Base-by-base conservation (phyloP, 2,888 invertebrate genomes). In the Diplazon laetatorius region DNA sequence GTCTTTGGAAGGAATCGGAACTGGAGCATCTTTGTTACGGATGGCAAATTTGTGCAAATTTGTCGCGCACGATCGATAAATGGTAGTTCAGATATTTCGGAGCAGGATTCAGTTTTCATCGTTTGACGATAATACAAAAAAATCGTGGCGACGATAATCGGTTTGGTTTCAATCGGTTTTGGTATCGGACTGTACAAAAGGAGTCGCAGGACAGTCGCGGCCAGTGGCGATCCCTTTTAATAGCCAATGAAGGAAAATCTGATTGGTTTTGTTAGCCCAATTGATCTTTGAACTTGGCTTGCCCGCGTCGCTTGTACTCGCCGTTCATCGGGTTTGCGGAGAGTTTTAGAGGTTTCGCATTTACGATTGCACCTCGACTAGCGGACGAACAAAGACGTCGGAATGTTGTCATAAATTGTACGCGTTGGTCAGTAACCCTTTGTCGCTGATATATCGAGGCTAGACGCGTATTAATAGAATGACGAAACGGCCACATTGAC, bases 381-480 rank as follows among this genome's bases (percentile, higher is more conserved):
- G 35, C 20, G 10, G 14, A 20, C 10, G 0, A 14, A 22, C 25
- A 14, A 14, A 42, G 25, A 60, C 16, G 8, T 10, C 12, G 4
- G 14, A 59, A 63, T 59, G 16, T n/a, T n/a, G n/a, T n/a, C n/a
- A n/a, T n/a, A 1, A 12, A 69, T 59, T 1, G 22, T 22, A 42
- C 48, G 63, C 66, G 22, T 73, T 63, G 37, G 59, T 63, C 65
- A 50, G 25, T 65, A 62, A 65, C 37, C 63, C 50, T 52, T 69
- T 60, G 57, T 44, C 22, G 39, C 20, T 55, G 46, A 50, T 68
- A 63, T 16, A 42, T 50, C 0, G 20, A 35, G 46, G 10, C 16
- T 50, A 57, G 6, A 16, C 9, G 2, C 6, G 52, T 82, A 83
- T 78, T 76, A 83, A 83, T 83, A 83, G 30, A 30, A 30, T 30